phyloP scores from a whole-genome alignment of 2,888 invertebrate species.

The Elegia similella region DNA sequence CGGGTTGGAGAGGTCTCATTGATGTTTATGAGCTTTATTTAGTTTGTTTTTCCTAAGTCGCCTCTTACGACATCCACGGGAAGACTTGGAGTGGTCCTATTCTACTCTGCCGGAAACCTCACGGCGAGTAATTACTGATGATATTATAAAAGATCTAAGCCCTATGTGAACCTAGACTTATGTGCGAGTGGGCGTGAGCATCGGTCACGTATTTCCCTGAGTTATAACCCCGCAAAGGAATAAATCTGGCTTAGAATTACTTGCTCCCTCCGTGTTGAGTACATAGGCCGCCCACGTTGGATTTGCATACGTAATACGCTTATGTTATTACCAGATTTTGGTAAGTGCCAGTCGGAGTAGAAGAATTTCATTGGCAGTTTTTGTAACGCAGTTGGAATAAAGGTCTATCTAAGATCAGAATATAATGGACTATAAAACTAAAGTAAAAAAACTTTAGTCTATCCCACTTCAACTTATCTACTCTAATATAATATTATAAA shows the following conservation, averaged over 20 bases:
- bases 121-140: neutral
- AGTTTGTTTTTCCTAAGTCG: no score
- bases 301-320: constrained; percentile 28
- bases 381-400: no score
- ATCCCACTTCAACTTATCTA: neutral
- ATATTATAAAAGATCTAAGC: neutral
- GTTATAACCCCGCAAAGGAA: constrained; percentile 68
- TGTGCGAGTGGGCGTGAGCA: constrained; percentile 64
- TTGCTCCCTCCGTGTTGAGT: constrained; percentile 42
- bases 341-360: neutral
- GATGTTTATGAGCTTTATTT: no score
- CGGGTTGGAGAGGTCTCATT: no score
- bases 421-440: no score
- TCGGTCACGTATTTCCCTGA: constrained; percentile 75
- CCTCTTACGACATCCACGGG: no score
- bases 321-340: neutral
- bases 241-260: constrained; percentile 63
- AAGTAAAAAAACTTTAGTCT: no score
- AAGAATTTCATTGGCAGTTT: no score
- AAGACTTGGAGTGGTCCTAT: no score
- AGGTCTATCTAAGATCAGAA: no score
- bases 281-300: constrained; percentile 54
- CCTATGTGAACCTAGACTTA: neutral
- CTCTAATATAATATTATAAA: no score
- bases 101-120: no score